A percentile compares a stretch with the other conserved stretches of the same genome.
Evolutionary conservation across 2,797 vertebrate genomes (phyloP).

Genomic region (Semotilus atromaculatus): DNA sequence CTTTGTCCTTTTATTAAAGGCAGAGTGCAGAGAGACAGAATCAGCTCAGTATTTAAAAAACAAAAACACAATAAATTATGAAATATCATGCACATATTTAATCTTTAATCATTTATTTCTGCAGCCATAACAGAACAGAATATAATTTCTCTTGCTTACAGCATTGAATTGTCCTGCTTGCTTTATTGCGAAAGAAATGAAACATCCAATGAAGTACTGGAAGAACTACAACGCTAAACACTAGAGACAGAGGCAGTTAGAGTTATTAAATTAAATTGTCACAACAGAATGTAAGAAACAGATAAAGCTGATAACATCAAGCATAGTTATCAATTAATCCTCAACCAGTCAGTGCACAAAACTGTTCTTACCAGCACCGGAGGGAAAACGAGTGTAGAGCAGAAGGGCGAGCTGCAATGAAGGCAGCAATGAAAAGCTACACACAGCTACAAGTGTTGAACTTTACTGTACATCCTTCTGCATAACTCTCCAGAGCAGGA

Average conservation of each 20-base stretch:
- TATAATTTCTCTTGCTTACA: neutral
- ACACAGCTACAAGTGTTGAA: rapidly evolving
- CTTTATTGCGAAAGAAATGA: too few relatives aligned
- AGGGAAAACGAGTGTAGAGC: neutral
- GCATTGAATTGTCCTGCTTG: too few relatives aligned
- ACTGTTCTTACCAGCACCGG: rapidly evolving
- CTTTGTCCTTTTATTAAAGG: too few relatives aligned
- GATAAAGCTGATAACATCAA: neutral
- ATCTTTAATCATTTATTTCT: too few relatives aligned
- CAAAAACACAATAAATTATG: too few relatives aligned
- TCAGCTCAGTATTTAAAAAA: neutral
- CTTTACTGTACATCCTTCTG: neutral
- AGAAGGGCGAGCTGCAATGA: neutral
- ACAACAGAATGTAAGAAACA: neutral
- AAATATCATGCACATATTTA: too few relatives aligned
- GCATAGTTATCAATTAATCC: too few relatives aligned
- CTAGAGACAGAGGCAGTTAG: neutral
- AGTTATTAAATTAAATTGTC: neutral
- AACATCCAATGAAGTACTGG: too few relatives aligned
- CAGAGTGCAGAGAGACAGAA: neutral
- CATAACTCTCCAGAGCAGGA: neutral
- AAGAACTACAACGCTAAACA: neutral
- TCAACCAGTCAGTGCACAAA: too few relatives aligned
- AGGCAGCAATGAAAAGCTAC: neutral
- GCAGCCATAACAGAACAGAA: neutral